Conservation (phyloP, 1,140 invertebrate species). For the Ips typographus region DNA sequence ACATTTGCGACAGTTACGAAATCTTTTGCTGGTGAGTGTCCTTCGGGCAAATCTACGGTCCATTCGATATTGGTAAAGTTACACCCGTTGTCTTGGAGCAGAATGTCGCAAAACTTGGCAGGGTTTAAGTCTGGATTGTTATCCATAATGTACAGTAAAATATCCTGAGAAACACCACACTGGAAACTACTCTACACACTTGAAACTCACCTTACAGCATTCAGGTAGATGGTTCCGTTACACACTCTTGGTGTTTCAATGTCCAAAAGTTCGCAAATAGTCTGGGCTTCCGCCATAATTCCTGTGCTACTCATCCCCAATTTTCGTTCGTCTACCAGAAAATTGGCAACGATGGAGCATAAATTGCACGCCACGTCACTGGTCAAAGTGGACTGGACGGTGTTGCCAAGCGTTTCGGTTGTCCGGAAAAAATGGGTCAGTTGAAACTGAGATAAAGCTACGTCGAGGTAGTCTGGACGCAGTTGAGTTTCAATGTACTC, state of each 20-base stretch:
- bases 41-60: constrained; percentile 56
- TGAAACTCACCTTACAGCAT: constrained; percentile 16
- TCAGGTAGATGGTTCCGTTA: constrained; percentile 19
- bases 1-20: background rate
- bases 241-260: constrained; percentile 28
- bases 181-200: too few species aligned
- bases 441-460: constrained; percentile 14
- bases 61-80: constrained; percentile 55
- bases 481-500: constrained; percentile 20
- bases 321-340: constrained; percentile 20
- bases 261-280: constrained; percentile 9
- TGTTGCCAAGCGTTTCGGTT: constrained; percentile 13
- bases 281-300: constrained; percentile 6
- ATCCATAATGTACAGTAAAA: constrained; percentile 52
- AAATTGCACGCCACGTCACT: constrained; percentile 18
- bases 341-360: constrained; percentile 18
- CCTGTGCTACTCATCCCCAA: constrained; percentile 11
- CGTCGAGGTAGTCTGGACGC: constrained; percentile 20
- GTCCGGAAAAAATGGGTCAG: constrained; percentile 30
- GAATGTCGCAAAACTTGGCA: constrained; percentile 57
- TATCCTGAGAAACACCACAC: constrained; percentile 21
- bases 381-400: background rate
- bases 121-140: constrained; percentile 54
- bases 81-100: constrained; percentile 55
- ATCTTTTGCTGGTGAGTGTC: constrained; percentile 26